A percentile compares a stretch with the other conserved stretches of the same genome.
Conservation (phyloP, 2,113 vertebrate genomes). For the Donacobius atricapilla region DNA sequence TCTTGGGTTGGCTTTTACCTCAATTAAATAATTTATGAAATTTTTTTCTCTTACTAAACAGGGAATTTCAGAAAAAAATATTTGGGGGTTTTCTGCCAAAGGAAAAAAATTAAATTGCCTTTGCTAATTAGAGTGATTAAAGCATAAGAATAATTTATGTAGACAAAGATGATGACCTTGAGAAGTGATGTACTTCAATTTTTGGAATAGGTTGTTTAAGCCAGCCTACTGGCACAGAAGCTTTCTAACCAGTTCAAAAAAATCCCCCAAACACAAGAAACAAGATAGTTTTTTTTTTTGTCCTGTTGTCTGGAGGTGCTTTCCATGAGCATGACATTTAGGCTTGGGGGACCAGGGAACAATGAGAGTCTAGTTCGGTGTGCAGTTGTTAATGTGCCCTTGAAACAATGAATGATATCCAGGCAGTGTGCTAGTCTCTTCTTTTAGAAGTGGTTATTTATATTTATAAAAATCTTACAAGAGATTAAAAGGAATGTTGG, state of each 20-base stretch:
- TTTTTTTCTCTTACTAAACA: not conserved
- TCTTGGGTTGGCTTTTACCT: not conserved
- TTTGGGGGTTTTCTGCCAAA: not conserved
- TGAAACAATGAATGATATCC: not conserved
- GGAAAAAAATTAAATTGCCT: not conserved
- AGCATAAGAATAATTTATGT: not conserved
- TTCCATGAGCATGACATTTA: not conserved
- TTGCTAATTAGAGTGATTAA: not conserved
- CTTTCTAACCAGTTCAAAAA: not conserved
- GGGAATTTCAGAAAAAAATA: not conserved
- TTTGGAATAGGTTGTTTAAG: not conserved
- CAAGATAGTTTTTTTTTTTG: not conserved
- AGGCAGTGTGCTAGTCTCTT: not conserved
- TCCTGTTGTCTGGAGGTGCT: not conserved
- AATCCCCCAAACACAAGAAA: not conserved
- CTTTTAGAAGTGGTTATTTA: not conserved
- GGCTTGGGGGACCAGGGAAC: not conserved
- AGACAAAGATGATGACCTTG: not conserved
- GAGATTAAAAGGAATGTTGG: not conserved
- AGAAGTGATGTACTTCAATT: not conserved
- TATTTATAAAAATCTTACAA: not conserved
- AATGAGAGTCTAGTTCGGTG: not conserved
- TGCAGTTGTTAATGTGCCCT: not conserved
- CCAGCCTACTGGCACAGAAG: not conserved
- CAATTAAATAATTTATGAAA: not conserved